Conservation (phyloP, 1,140 invertebrate species). For the Danaus plexippus region DNA sequence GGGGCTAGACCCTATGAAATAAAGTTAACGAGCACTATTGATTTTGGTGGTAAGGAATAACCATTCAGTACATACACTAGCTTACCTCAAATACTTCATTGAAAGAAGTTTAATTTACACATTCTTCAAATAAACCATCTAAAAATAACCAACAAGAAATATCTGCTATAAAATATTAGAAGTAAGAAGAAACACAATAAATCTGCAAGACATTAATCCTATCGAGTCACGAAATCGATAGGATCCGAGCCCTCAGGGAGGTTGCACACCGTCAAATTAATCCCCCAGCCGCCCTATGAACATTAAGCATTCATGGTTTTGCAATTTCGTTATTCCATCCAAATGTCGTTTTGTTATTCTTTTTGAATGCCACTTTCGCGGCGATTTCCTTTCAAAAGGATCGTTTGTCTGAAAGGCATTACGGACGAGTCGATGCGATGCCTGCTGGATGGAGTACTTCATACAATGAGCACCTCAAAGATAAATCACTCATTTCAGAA, state of each 20-base stretch:
- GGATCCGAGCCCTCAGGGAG: slow-evolving; percentile 4
- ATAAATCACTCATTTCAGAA: too few species aligned
- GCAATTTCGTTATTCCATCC: slow-evolving; percentile 12
- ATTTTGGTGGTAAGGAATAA: too few species aligned
- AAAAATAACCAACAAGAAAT: not conserved
- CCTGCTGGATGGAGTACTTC: too few species aligned
- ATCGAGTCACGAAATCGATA: slow-evolving; percentile 12
- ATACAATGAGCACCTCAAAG: too few species aligned
- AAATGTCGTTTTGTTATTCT: slow-evolving; percentile 9
- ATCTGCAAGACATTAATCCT: slow-evolving; percentile 8
- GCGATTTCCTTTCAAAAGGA: slow-evolving; percentile 7
- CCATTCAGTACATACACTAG: too few species aligned
- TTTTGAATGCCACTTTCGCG: slow-evolving; percentile 9
- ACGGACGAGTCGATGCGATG: too few species aligned
- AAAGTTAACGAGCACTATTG: too few species aligned
- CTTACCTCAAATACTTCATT: not conserved
- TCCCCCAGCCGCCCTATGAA: slow-evolving; percentile 10
- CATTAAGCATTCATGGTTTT: slow-evolving; percentile 18
- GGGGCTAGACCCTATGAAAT: not conserved
- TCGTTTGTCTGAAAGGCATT: too few species aligned
- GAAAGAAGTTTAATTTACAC: slow-evolving; percentile 4
- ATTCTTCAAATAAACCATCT: not conserved
- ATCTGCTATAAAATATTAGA: slow-evolving; percentile 1
- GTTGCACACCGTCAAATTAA: slow-evolving; percentile 12
- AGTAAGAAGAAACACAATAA: slow-evolving; percentile 1